Evolutionary conservation across 2,888 invertebrate species (phyloP).

Genomic region (Iselma pallidipennis): DNA sequence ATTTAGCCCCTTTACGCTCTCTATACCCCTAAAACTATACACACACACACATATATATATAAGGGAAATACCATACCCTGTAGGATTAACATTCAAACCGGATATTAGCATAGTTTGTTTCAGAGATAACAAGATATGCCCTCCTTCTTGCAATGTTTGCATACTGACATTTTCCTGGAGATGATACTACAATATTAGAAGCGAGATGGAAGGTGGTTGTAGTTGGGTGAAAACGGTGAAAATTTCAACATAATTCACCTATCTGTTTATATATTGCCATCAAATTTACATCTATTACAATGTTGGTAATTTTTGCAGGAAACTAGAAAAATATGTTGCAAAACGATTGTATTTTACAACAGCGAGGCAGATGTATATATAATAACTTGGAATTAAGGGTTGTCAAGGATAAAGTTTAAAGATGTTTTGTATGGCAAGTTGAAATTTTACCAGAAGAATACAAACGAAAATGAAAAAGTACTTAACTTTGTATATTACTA

Average conservation of each 20-base stretch:
- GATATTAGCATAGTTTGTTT: constrained; percentile 25
- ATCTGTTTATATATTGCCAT: constrained; percentile 2
- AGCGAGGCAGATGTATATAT: too few relatives aligned
- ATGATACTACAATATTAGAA: too few relatives aligned
- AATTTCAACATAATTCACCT: constrained; percentile 9
- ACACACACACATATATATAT: background rate
- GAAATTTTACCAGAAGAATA: background rate
- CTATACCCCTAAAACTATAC: too few relatives aligned
- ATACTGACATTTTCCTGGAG: constrained; percentile 3
- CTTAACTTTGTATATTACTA: constrained; percentile 8
- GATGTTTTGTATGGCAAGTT: background rate
- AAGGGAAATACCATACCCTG: background rate
- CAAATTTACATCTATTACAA: background rate
- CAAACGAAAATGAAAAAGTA: constrained; percentile 15
- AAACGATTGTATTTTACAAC: too few relatives aligned
- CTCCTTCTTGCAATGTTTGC: constrained; percentile 12
- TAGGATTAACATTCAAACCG: constrained; percentile 17
- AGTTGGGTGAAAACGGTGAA: background rate
- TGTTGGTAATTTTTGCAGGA: too few relatives aligned
- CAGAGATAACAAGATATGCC: constrained; percentile 19
- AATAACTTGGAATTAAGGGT: background rate
- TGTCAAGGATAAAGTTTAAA: background rate
- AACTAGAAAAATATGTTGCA: too few relatives aligned
- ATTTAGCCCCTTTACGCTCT: too few relatives aligned
- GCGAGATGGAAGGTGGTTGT: background rate